phyloP scores from a whole-genome alignment of 2,113 vertebrate genomes.

The Oxygymnocypris stewartii region DNA sequence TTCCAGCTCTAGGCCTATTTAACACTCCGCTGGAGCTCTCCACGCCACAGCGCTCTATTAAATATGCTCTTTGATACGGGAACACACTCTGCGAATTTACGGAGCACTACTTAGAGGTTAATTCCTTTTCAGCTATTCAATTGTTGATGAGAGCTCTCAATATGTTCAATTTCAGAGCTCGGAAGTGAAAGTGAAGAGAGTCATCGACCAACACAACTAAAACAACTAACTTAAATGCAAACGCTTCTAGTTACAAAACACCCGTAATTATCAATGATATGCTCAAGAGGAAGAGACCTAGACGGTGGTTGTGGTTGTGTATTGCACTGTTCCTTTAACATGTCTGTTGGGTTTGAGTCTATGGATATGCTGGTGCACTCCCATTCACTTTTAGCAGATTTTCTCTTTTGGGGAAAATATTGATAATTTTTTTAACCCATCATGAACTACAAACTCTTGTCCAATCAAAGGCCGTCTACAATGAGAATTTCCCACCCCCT shows the following conservation, averaged over 20 bases:
- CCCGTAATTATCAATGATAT: neutral
- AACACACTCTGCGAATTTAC: conserved; percentile 39
- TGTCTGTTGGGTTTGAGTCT: neutral
- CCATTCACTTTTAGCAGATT: neutral
- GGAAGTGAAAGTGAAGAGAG: conserved; percentile 21
- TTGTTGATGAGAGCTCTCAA: conserved; percentile 50
- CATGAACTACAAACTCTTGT: neutral
- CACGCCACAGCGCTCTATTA: conserved; percentile 42
- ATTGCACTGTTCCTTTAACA: neutral
- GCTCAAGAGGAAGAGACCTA: neutral
- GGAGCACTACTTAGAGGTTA: conserved; percentile 46
- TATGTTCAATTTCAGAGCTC: conserved; percentile 27
- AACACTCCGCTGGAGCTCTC: conserved; percentile 47
- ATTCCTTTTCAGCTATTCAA: conserved; percentile 49
- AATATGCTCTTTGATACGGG: conserved; percentile 50
- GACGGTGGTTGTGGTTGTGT: neutral
- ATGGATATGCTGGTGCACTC: neutral
- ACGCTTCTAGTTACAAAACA: neutral
- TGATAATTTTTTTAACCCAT: neutral
- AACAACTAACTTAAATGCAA: conserved; percentile 12
- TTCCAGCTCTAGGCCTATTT: conserved; percentile 44
- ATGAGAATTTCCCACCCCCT: no score
- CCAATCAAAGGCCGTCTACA: no score
- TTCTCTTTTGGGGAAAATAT: neutral
- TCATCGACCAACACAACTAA: conserved; percentile 19